Conservation (phyloP, 1,140 invertebrate genomes). For the Holcopasites calliopsidis region DNA sequence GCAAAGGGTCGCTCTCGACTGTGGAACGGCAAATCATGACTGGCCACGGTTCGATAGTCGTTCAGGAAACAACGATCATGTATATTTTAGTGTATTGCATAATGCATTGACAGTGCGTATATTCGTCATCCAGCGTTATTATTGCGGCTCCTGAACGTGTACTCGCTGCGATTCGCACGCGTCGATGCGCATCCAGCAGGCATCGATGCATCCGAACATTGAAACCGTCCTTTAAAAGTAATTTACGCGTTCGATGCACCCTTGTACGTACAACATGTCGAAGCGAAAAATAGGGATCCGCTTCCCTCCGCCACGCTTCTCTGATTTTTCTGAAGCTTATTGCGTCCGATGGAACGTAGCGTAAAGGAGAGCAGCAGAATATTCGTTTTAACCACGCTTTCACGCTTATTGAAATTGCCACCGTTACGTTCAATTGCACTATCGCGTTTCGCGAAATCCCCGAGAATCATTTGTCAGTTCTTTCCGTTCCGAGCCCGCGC, state of each 20-base stretch:
- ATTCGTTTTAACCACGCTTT: background rate
- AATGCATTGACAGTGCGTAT: conserved; percentile 47
- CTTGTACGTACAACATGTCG: background rate
- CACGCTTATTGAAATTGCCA: background rate
- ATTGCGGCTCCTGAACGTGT: conserved; percentile 20
- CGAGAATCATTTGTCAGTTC: conserved; percentile 15
- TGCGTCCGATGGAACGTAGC: no score
- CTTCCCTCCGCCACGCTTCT: no score
- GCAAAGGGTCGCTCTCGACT: no score
- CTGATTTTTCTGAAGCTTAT: no score
- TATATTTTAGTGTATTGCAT: conserved; percentile 51
- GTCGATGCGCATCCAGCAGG: conserved; percentile 25
- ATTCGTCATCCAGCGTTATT: conserved; percentile 46
- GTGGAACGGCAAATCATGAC: conserved; percentile 40
- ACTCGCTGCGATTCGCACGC: conserved; percentile 30
- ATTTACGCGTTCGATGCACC: background rate
- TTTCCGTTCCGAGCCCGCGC: background rate
- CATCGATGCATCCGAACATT: conserved; percentile 9
- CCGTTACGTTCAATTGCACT: background rate
- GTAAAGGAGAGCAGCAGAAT: background rate
- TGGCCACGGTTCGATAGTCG: conserved; percentile 32
- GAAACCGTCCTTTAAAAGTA: background rate
- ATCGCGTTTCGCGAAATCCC: background rate
- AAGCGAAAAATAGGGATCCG: no score
- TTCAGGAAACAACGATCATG: conserved; percentile 47